Conservation (phyloP, 2,888 invertebrate genomes). For the Meganola albula region DNA sequence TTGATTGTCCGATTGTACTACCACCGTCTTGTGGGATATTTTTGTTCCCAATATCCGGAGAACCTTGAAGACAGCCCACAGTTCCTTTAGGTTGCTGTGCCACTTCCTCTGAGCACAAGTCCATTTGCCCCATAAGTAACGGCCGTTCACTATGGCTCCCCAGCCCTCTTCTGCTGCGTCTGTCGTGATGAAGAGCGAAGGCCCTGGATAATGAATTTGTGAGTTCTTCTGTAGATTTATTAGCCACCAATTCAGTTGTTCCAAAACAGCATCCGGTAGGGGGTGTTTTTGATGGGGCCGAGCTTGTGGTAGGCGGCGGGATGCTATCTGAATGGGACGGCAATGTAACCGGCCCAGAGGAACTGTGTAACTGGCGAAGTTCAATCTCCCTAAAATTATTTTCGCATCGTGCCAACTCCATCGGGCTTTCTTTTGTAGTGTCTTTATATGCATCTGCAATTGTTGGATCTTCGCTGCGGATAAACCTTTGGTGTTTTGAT, state of each 20-base stretch:
- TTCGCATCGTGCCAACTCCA: conserved; percentile 16
- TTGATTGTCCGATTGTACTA: too few species aligned
- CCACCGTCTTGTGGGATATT: background rate
- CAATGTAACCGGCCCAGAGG: conserved; percentile 13
- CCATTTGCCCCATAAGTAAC: too few species aligned
- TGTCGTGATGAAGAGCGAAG: too few species aligned
- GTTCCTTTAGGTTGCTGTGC: too few species aligned
- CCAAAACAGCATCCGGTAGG: conserved; percentile 3
- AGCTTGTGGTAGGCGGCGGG: conserved; percentile 2
- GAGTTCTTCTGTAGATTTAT: conserved; percentile 2
- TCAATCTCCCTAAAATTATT: conserved; percentile 14
- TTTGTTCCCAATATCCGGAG: background rate
- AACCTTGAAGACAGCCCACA: too few species aligned
- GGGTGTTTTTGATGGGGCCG: background rate
- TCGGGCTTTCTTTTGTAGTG: background rate
- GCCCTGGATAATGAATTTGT: too few species aligned
- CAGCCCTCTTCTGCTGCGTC: too few species aligned
- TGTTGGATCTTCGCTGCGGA: conserved; percentile 9
- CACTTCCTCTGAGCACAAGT: too few species aligned
- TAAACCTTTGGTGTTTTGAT: conserved; percentile 4
- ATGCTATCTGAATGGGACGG: conserved; percentile 14
- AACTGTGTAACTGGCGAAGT: conserved; percentile 15
- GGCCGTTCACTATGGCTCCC: too few species aligned
- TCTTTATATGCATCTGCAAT: background rate
- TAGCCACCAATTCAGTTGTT: conserved; percentile 17